Percentiles rank a stretch among this genome's conserved stretches.
These are phyloP conservation scores for Calephelis perditalis DNA, from an alignment of 2,888 invertebrate genomes.

Conservation along the genomic window DNA sequence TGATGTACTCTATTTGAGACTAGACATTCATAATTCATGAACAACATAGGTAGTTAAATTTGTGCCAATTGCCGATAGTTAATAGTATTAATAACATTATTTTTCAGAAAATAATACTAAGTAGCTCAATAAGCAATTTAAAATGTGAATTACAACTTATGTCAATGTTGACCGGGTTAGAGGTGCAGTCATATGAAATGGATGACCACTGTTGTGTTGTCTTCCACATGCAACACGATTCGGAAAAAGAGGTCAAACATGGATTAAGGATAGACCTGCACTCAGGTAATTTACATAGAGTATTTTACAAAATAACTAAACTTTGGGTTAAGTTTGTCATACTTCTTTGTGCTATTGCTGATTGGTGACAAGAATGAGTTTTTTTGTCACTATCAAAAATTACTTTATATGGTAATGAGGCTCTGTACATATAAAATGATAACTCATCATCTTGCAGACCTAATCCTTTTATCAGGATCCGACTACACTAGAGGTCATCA, in stretches of 20 bases:
- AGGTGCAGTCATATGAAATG: constrained; percentile 53
- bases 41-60: too few species aligned
- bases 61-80: background rate
- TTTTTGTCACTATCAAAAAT: too few species aligned
- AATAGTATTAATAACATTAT: constrained; percentile 5
- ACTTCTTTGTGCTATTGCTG: too few species aligned
- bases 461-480: too few species aligned
- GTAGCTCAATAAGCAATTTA: constrained; percentile 43
- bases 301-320: background rate
- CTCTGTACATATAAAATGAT: too few species aligned
- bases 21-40: too few species aligned
- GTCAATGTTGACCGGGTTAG: constrained; percentile 53
- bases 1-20: too few species aligned
- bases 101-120: constrained; percentile 49
- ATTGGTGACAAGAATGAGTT: too few species aligned
- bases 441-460: too few species aligned
- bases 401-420: too few species aligned
- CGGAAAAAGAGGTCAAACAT: constrained; percentile 46
- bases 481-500: too few species aligned
- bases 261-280: constrained; percentile 54
- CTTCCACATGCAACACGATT: constrained; percentile 56
- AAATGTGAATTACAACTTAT: constrained; percentile 47
- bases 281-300: constrained; percentile 39
- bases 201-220: constrained; percentile 55
- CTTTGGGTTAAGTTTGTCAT: too few species aligned